Conservation (phyloP, 2,113 vertebrate species). For the Colius striatus region DNA sequence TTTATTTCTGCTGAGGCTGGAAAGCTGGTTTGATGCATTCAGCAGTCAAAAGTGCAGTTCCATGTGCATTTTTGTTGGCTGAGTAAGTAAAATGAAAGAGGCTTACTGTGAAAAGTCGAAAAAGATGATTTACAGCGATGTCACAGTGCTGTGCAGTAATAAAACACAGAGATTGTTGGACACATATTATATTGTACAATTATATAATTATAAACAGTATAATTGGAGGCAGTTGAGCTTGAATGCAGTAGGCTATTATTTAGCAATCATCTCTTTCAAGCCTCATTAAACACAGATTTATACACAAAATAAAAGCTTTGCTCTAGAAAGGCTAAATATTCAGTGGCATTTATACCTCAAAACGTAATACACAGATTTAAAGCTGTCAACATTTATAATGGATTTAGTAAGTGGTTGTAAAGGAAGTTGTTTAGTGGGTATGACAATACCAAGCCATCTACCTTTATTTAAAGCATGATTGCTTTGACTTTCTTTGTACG, state of each 20-base stretch:
- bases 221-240: conserved; percentile 73
- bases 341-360: conserved; percentile 59
- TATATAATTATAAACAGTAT: conserved; percentile 73
- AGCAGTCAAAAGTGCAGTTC: conserved; percentile 34
- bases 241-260: conserved; percentile 70
- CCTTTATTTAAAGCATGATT: neutral
- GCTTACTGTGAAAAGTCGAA: conserved; percentile 56
- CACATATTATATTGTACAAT: conserved; percentile 65
- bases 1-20: conserved; percentile 38
- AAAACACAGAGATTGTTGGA: conserved; percentile 61
- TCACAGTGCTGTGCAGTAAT: conserved; percentile 35
- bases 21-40: conserved; percentile 24
- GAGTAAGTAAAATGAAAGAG: conserved; percentile 54
- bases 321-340: conserved; percentile 46
- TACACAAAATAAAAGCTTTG: conserved; percentile 67
- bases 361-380: conserved; percentile 11
- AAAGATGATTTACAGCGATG: conserved; percentile 57
- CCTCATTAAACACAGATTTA: conserved; percentile 74
- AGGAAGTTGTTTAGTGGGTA: neutral
- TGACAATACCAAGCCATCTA: neutral
- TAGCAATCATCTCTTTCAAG: conserved; percentile 75
- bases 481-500: neutral
- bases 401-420: conserved; percentile 35
- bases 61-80: conserved; percentile 13
- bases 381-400: conserved; percentile 7